Base-by-base conservation (phyloP, 1,140 invertebrate species). In the Cyrtorhinus lividipennis region DNA sequence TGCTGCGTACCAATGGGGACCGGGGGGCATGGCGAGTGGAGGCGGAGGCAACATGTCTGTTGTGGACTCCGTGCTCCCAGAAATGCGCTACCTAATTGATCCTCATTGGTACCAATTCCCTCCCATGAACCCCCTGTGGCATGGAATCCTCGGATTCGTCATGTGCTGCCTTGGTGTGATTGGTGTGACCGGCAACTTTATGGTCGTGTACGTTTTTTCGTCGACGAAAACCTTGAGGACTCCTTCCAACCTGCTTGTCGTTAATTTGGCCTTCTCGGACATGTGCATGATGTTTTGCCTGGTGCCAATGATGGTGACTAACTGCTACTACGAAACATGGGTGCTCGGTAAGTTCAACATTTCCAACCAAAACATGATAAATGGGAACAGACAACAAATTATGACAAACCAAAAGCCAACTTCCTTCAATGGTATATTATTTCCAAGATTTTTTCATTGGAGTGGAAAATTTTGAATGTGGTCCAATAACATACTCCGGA, bases 301-400 rank as follows among this genome's bases (percentile, higher is more conserved):
- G 84, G 81, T 84, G 65, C 87, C 89, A 24, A 79, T 87, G 63
- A 90, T 92, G 87, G 82, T 89, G 27, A 80, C 90, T 64, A 93
- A 89, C 74, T 88, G 88, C 73, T 91, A 88, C 70, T 80, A 85
- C 68, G 87, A 91, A 76, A 91, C 88, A 8, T 92, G 89, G 90
- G 81, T 88, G 56, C 79, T 89, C 61, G 88, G 81, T 84, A 70
- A 73, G 69, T 70, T 20, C 24, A 48, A n/a, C n/a, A n/a, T n/a
- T n/a, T 30, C 27, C n/a, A n/a, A n/a, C 8, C 10, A 57, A 30
- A 57, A 56, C 20, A 24, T 62, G n/a, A n/a, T 27, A 15, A 62
- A 62, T 65, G n/a, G n/a, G n/a, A n/a, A n/a, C n/a, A n/a, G n/a
- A n/a, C n/a, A n/a, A n/a, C n/a, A n/a, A n/a, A n/a, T n/a, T n/a